Evolutionary conservation across 2,888 invertebrate genomes (phyloP).

Genomic region (Thalpophila matura): DNA sequence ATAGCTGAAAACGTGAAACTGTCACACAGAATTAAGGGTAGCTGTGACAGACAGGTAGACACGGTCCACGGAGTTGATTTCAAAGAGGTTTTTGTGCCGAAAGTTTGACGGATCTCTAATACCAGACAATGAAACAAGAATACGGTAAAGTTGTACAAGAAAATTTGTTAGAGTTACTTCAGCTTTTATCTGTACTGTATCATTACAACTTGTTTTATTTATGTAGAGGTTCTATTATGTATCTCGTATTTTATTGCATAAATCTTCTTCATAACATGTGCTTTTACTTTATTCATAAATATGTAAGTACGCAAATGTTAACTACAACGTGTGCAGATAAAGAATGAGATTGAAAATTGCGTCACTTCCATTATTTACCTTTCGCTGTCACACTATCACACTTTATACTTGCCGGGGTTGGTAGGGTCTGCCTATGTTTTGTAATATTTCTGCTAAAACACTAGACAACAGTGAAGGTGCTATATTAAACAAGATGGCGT

Average conservation of each 20-base stretch:
- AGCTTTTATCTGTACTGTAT: slow-evolving; percentile 29
- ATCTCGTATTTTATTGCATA: not conserved
- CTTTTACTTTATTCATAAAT: too few species aligned
- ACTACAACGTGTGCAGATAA: too few species aligned
- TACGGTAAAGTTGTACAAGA: slow-evolving; percentile 49
- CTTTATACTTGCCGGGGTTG: too few species aligned
- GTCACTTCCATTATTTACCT: too few species aligned
- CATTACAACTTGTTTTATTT: slow-evolving; percentile 29
- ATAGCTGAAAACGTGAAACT: slow-evolving; percentile 28
- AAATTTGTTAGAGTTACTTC: slow-evolving; percentile 41
- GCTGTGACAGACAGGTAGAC: not conserved
- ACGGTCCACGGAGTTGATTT: slow-evolving; percentile 3
- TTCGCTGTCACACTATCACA: too few species aligned
- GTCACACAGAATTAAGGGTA: slow-evolving; percentile 4
- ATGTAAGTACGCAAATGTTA: not conserved
- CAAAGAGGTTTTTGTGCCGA: slow-evolving; percentile 4
- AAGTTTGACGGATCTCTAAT: slow-evolving; percentile 43
- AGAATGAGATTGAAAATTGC: too few species aligned
- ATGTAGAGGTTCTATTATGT: slow-evolving; percentile 8
- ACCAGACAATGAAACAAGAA: slow-evolving; percentile 47
- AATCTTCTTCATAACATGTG: not conserved
- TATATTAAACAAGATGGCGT: too few species aligned
- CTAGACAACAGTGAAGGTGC: too few species aligned
- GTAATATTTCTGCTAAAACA: too few species aligned
- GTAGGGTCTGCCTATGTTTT: too few species aligned